Percentiles rank a stretch among this genome's conserved stretches.
phyloP scores from a whole-genome alignment of 2,888 invertebrate genomes.

The Parnassius glacialis region DNA sequence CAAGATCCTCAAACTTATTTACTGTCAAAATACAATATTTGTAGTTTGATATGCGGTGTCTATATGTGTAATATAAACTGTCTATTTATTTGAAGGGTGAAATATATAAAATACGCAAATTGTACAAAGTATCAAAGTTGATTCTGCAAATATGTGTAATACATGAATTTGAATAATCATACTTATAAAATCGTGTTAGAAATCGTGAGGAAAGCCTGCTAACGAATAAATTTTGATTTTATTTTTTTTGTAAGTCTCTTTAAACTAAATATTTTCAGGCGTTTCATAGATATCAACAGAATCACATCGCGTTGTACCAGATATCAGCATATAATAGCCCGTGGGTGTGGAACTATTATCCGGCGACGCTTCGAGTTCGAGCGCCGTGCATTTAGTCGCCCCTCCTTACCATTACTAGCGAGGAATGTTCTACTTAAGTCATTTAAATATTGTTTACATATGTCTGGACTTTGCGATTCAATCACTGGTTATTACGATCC shows the following conservation, averaged over 20 bases:
- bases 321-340: slow-evolving; percentile 69
- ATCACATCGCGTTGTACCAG: slow-evolving; percentile 39
- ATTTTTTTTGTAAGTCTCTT: slow-evolving; percentile 12
- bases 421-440: slow-evolving; percentile 17
- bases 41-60: too few relatives aligned
- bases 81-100: too few relatives aligned
- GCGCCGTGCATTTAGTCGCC: slow-evolving; percentile 28
- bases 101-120: too few relatives aligned
- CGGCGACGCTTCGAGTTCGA: slow-evolving; percentile 48
- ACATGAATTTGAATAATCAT: too few relatives aligned
- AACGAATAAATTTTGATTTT: neutral
- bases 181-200: too few relatives aligned
- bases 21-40: too few relatives aligned
- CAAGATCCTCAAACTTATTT: too few relatives aligned
- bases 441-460: slow-evolving; percentile 23
- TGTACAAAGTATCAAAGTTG: too few relatives aligned
- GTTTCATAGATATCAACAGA: neutral
- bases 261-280: slow-evolving; percentile 3
- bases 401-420: slow-evolving; percentile 14
- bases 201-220: too few relatives aligned
- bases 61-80: too few relatives aligned
- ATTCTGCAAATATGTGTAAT: too few relatives aligned
- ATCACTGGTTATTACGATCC: slow-evolving; percentile 8
- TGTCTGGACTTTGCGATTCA: slow-evolving; percentile 16
- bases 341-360: slow-evolving; percentile 66